A percentile compares a stretch with the other conserved stretches of the same genome.
These are phyloP conservation scores for Melanotaenia maccullochi DNA, from an alignment of 2,797 vertebrate species.

Conservation along the genomic window DNA sequence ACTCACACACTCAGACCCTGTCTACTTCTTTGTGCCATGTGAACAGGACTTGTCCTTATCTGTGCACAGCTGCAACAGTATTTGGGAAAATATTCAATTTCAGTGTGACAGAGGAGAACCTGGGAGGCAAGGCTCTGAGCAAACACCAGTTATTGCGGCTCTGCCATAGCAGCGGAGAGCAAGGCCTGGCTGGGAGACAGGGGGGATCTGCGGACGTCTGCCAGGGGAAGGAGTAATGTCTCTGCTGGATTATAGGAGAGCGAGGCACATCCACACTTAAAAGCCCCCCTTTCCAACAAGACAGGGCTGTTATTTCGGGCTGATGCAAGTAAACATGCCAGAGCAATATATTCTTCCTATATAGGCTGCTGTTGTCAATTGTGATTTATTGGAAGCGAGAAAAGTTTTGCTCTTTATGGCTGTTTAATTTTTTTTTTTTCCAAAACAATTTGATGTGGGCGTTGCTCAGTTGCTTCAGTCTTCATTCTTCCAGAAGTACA, in stretches of 20 bases:
- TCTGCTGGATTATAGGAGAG: constrained; percentile 84
- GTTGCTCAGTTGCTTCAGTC: constrained; percentile 14
- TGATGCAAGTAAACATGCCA: constrained; percentile 72
- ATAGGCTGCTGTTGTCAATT: constrained; percentile 61
- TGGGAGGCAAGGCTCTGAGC: constrained; percentile 79
- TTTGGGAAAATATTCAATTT: constrained; percentile 84
- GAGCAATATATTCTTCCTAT: constrained; percentile 64
- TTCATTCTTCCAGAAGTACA: constrained; percentile 16
- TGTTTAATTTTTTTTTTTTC: constrained; percentile 14
- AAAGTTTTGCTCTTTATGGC: constrained; percentile 31
- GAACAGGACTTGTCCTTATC: constrained; percentile 76
- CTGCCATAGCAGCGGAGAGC: constrained; percentile 76
- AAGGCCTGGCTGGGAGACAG: constrained; percentile 73
- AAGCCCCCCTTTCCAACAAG: constrained; percentile 80
- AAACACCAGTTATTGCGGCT: constrained; percentile 83
- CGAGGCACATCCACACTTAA: constrained; percentile 80
- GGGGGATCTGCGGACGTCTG: constrained; percentile 81
- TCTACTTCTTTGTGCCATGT: constrained; percentile 64
- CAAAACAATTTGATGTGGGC: constrained; percentile 34
- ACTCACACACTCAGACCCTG: constrained; percentile 41
- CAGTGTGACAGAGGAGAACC: constrained; percentile 80
- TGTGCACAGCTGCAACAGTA: constrained; percentile 79
- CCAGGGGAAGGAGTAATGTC: constrained; percentile 83
- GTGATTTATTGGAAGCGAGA: constrained; percentile 61
- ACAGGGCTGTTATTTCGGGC: constrained; percentile 83